These are phyloP conservation scores for Chironomus tepperi DNA, from an alignment of 1,140 invertebrate genomes.

Conservation along the genomic window DNA sequence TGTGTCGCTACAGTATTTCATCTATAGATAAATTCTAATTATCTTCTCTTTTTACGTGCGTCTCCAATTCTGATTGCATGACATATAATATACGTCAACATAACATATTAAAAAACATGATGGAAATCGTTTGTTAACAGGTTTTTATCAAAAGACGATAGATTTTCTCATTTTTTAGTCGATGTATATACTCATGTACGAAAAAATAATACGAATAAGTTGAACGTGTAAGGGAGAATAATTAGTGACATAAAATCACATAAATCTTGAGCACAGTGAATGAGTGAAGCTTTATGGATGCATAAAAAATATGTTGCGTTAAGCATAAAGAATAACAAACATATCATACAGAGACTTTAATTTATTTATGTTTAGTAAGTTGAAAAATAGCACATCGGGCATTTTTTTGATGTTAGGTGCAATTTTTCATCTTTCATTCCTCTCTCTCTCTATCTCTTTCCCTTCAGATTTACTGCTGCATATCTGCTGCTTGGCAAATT, in stretches of 20 bases:
- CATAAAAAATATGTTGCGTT: background rate
- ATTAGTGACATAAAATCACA: conserved; percentile 22
- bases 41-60: background rate
- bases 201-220: background rate
- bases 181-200: background rate
- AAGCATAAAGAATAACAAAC: background rate
- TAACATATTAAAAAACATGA: background rate
- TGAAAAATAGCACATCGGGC: background rate
- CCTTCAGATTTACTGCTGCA: background rate
- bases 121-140: conserved; percentile 16
- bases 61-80: background rate
- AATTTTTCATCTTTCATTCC: conserved; percentile 16
- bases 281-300: background rate
- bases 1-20: conserved; percentile 10
- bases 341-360: background rate
- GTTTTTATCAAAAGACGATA: background rate
- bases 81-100: background rate
- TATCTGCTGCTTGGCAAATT: background rate
- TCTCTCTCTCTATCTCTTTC: background rate
- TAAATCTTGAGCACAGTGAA: background rate
- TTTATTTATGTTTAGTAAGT: background rate
- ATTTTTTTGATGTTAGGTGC: background rate
- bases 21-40: conserved; percentile 22
- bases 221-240: background rate
- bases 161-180: background rate